Evolutionary conservation across 2,797 vertebrate genomes (phyloP), one percentile per base, ranked within the genome.

Genomic region (Syngnathus rostellatus): DNA sequence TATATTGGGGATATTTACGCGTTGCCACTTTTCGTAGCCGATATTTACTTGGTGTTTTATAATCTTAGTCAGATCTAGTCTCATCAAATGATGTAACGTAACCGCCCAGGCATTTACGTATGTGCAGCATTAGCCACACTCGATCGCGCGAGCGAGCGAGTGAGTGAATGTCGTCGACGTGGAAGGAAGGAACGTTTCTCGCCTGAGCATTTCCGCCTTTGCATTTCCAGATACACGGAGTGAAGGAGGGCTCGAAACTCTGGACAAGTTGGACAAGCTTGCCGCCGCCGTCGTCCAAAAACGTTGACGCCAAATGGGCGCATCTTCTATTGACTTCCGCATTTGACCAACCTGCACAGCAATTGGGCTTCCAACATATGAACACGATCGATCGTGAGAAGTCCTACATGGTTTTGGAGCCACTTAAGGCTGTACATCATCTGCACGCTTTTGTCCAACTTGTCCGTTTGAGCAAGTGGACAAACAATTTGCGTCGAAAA

Each of bases 381-480:
- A 17, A 23, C 12, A 62, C 17, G 9, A 10, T 10, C 3, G 39
- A 21, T 16, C 1, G 10, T 39, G 10, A 38, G 8, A 19, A 39
- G 8, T 21, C 6, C 19, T 14, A 12, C 14, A 16, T 55, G 8
- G 2, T 25, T 12, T 6, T 23, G n/a, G 23, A 61, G 19, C 2
- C 19, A 21, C 73, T 70, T 66, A 43, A 68, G 67, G 74, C 75
- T 77, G 81, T 81, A 31, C 1, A 11, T 14, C 7, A 55, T 60
- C 21, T 8, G n/a, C 39, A 12, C 12, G 2, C 1, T 64, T 40
- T 40, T 39, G 68, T 19, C 50, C 51, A 60, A 3, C n/a, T 53
- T 61, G 65, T 23, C 59, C 37, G 50, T 2, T 65, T 10, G n/a
- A 31, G 45, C 50, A 1, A 41, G 37, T 19, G 1, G 39, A 23